Evolutionary conservation across 2,113 vertebrate species (phyloP).

Genomic region (Athene cunicularia): DNA sequence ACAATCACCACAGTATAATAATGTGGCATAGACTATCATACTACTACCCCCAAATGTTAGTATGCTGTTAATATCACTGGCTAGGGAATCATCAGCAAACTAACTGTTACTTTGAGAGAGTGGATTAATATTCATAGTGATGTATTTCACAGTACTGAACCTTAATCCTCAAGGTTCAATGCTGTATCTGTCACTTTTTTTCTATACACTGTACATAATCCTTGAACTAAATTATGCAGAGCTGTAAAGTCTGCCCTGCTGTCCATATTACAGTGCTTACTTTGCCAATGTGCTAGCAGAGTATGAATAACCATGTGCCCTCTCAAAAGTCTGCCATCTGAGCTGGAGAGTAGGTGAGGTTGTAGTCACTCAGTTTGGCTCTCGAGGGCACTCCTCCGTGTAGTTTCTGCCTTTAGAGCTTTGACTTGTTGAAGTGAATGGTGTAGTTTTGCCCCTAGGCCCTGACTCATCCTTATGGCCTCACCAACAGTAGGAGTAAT

Average conservation of each 20-base stretch:
- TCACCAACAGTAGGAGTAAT: not conserved
- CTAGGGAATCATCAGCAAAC: not conserved
- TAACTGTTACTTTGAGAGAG: not conserved
- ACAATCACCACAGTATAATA: not conserved
- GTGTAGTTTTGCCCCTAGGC: not conserved
- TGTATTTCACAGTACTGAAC: not conserved
- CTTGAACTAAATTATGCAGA: not conserved
- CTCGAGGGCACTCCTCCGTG: not conserved
- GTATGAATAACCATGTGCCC: not conserved
- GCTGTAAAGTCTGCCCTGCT: not conserved
- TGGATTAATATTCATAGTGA: slow-evolving; percentile 8
- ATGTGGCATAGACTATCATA: not conserved
- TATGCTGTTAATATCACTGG: not conserved
- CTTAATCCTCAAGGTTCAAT: slow-evolving; percentile 24
- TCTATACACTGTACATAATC: not conserved
- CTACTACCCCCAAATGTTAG: not conserved
- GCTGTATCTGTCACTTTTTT: not conserved
- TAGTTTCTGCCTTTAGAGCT: not conserved
- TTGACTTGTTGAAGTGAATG: not conserved
- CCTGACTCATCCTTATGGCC: not conserved
- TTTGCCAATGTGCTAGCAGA: not conserved
- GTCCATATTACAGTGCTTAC: not conserved
- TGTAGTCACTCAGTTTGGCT: not conserved
- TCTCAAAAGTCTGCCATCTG: not conserved
- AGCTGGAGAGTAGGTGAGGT: not conserved